Conservation (phyloP, 2,888 invertebrate species). For the Cerceris rybyensis region DNA sequence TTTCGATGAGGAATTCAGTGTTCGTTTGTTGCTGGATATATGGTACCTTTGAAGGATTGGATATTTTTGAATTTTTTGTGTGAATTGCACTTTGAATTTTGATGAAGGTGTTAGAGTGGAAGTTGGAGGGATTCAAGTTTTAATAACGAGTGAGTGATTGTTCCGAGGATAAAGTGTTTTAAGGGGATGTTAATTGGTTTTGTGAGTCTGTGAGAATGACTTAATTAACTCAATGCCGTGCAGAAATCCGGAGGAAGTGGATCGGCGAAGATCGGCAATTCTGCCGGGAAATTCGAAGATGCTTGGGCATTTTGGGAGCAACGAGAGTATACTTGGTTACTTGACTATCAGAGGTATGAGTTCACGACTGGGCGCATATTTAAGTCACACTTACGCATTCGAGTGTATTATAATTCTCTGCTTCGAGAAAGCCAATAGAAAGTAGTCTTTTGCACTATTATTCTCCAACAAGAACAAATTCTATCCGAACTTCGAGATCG, state of each 20-base stretch:
- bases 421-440: constrained; percentile 54
- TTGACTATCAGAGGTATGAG: constrained; percentile 72
- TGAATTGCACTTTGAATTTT: too few species aligned
- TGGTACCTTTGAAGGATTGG: too few species aligned
- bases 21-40: too few species aligned
- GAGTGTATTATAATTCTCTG: constrained; percentile 31
- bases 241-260: not conserved
- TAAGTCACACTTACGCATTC: constrained; percentile 35
- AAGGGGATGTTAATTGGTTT: not conserved
- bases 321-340: constrained; percentile 77
- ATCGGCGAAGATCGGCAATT: constrained; percentile 1
- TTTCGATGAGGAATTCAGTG: too few species aligned
- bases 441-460: constrained; percentile 35
- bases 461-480: constrained; percentile 20
- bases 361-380: constrained; percentile 13
- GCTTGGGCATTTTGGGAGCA: constrained; percentile 75
- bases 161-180: too few species aligned
- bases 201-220: not conserved
- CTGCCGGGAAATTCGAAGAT: constrained; percentile 61
- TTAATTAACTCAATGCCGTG: not conserved
- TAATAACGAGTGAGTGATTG: too few species aligned
- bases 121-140: too few species aligned
- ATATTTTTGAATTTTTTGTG: too few species aligned
- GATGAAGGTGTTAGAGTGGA: too few species aligned
- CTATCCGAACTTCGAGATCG: constrained; percentile 23